These are phyloP conservation scores for Scaptomyza tumidula DNA, from an alignment of 2,888 invertebrate genomes.

Conservation along the genomic window DNA sequence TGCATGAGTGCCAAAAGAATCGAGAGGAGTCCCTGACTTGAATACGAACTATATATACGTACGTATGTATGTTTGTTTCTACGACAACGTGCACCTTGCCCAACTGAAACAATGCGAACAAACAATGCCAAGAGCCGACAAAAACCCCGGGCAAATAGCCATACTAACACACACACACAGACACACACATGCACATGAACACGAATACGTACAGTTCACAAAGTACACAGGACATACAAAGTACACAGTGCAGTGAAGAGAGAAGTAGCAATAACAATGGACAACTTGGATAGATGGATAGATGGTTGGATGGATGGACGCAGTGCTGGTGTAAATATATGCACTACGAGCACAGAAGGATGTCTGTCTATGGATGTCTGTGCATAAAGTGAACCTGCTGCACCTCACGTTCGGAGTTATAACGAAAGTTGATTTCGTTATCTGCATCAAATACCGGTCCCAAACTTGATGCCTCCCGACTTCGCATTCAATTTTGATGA, in stretches of 20 bases:
- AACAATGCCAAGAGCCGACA: conserved; percentile 54
- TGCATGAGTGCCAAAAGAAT: conserved; percentile 56
- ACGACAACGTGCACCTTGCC: conserved; percentile 54
- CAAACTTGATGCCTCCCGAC: conserved; percentile 12
- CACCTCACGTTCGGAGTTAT: conserved; percentile 40
- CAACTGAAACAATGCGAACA: conserved; percentile 56
- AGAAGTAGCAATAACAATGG: conserved; percentile 40
- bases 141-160: conserved; percentile 53
- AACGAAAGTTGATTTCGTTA: conserved; percentile 34
- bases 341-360: conserved; percentile 16
- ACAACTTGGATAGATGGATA: conserved; percentile 18
- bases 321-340: conserved; percentile 42
- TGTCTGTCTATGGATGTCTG: conserved; percentile 4
- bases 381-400: conserved; percentile 37
- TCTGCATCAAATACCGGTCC: conserved; percentile 21
- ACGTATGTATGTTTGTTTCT: background rate
- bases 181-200: background rate
- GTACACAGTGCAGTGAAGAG: background rate
- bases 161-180: conserved; percentile 4
- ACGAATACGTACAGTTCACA: background rate
- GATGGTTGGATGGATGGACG: conserved; percentile 8
- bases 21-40: conserved; percentile 57
- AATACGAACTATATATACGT: conserved; percentile 52
- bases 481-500: conserved; percentile 24
- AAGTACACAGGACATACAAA: conserved; percentile 3